Evolutionary conservation across 2,888 invertebrate genomes (phyloP), one percentile per base, ranked within the genome.

Genomic region (Rhagium mordax): DNA sequence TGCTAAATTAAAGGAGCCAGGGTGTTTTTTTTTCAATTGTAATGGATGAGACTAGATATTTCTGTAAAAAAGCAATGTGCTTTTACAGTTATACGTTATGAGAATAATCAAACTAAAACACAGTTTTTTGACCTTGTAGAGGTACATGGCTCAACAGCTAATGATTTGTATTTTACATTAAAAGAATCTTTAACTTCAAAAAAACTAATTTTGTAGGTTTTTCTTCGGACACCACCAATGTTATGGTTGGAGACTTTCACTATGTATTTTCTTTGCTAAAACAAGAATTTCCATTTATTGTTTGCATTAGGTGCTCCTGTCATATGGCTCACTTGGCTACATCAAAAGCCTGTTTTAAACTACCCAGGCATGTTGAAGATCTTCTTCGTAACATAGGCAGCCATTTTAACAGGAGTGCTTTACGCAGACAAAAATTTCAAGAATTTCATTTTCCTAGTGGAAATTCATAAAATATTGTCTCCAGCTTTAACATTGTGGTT

Each of bases 221-320:
- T 66, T 69, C 70, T 15, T 60, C 60, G 13, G 71, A 68, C 48
- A 71, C 71, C n/a, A 74, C 71, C 13, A 74, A 74, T 66, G 71
- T 69, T 16, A 69, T 71, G 74, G 68, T 65, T 7, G 74, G 71
- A 18, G 47, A 71, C 8, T n/a, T 65, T 16, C 33, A 70, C 13
- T 73, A 59, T 16, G 64, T 72, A 15, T 74, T 69, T 70, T 4
- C 24, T 10, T 41, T 18, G 13, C 16, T 74, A 21, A 74, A 71
- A 41, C 16, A 64, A 41, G 61, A 72, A 0, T 29, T 72, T n/a
- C 70, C 74, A 13, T 6, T 71, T 61, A 84, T 86, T 72, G 79
- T 82, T 6, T 80, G 77, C 29, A 72, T 85, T 24, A 85, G 83
- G 74, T 87, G 85, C 72, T 82, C 81, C 27, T 86, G 85, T 71